Evolutionary conservation across 2,113 vertebrate genomes (phyloP).

Genomic region (Anser cygnoides): DNA sequence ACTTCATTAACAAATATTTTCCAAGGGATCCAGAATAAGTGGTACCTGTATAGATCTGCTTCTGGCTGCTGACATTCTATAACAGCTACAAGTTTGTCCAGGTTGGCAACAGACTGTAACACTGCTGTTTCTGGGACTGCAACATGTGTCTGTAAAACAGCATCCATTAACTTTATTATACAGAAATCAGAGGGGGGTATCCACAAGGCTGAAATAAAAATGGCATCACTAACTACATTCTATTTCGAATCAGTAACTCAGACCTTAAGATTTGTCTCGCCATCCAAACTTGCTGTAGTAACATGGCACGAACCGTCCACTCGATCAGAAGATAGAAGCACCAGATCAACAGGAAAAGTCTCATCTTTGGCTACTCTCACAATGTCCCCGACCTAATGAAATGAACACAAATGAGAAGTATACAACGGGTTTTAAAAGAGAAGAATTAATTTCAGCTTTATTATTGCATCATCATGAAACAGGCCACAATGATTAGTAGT

Average conservation of each 20-base stretch:
- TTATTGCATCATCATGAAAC: not conserved
- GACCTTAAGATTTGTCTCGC: conserved; percentile 98
- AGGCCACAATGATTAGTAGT: not conserved
- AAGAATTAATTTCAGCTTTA: not conserved
- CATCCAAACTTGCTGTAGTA: conserved; percentile 95
- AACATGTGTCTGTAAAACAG: conserved; percentile 84
- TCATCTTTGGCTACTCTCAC: conserved; percentile 99
- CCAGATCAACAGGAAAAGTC: conserved; percentile 94
- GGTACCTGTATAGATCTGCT: conserved; percentile 94
- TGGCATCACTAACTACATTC: not conserved
- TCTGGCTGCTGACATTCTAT: conserved; percentile 98
- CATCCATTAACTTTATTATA: not conserved
- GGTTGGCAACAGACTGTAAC: conserved; percentile 88
- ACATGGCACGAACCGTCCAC: conserved; percentile 93
- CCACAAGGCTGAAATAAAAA: not conserved
- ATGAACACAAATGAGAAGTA: not conserved
- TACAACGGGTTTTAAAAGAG: not conserved
- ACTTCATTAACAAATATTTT: not conserved
- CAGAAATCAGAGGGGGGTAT: not conserved
- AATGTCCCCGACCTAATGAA: conserved; percentile 92
- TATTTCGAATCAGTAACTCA: not conserved
- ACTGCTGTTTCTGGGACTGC: conserved; percentile 93
- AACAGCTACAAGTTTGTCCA: conserved; percentile 91
- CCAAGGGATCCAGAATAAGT: not conserved
- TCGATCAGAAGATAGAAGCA: conserved; percentile 93